A percentile compares a stretch with the other conserved stretches of the same genome.
phyloP scores from a whole-genome alignment of 2,888 invertebrate genomes.

The Stegana nigrithorax region DNA sequence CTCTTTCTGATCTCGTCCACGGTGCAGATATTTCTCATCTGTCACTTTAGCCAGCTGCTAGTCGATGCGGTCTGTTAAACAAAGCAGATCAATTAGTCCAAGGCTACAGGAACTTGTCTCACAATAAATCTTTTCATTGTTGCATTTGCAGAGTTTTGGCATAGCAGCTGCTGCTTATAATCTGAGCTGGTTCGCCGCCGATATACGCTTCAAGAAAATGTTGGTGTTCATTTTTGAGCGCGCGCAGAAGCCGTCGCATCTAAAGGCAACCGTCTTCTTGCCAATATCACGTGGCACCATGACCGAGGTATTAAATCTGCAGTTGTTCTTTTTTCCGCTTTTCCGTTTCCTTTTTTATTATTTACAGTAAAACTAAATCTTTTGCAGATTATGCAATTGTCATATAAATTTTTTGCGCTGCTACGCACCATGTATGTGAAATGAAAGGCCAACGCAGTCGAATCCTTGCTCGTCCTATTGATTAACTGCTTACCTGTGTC shows the following conservation, averaged over 20 bases:
- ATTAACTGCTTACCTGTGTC: too few species aligned
- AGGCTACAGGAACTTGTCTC: too few species aligned
- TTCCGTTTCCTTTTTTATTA: background rate
- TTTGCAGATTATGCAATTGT: constrained; percentile 44
- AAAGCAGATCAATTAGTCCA: too few species aligned
- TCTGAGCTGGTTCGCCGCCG: constrained; percentile 33
- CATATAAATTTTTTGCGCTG: constrained; percentile 50
- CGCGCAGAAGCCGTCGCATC: constrained; percentile 29
- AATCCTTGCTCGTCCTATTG: too few species aligned
- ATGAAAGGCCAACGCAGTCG: constrained; percentile 38
- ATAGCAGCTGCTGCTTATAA: constrained; percentile 28
- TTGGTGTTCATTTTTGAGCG: constrained; percentile 32
- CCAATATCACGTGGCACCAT: constrained; percentile 33
- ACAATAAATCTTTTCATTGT: constrained; percentile 19
- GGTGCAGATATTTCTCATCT: constrained; percentile 39
- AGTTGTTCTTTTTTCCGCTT: background rate
- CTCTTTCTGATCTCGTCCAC: constrained; percentile 43
- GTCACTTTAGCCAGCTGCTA: constrained; percentile 38
- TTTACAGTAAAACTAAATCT: background rate
- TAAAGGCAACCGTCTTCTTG: constrained; percentile 32
- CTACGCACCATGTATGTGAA: constrained; percentile 51
- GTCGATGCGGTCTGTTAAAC: constrained; percentile 35
- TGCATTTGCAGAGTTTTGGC: background rate
- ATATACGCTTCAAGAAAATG: constrained; percentile 31
- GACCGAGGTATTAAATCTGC: constrained; percentile 24